Percentiles rank a stretch among this genome's conserved stretches.
phyloP scores from a whole-genome alignment of 2,113 vertebrate genomes.

The Phalacrocorax pelagicus region DNA sequence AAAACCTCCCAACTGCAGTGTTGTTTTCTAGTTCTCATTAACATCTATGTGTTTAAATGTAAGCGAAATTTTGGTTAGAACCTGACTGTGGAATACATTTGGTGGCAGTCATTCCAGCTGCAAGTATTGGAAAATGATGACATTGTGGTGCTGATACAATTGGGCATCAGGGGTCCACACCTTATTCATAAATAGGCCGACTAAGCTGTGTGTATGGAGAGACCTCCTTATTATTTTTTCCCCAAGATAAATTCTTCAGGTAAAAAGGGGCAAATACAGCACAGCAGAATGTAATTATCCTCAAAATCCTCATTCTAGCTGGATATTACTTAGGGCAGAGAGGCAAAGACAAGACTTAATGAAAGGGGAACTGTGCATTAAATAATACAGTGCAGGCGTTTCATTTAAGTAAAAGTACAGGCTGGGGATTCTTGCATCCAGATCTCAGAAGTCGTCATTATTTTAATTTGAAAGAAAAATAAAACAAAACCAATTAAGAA shows the following conservation, averaged over 20 bases:
- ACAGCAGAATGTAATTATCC: not conserved
- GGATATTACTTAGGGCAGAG: not conserved
- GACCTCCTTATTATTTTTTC: not conserved
- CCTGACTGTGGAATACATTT: not conserved
- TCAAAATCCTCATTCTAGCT: not conserved
- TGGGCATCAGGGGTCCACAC: not conserved
- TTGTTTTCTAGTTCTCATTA: not conserved
- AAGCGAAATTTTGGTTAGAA: not conserved
- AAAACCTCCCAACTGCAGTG: not conserved
- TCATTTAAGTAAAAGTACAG: not conserved
- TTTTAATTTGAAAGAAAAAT: not conserved
- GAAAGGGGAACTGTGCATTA: not conserved
- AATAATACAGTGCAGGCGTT: not conserved
- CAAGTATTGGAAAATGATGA: not conserved
- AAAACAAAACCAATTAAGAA: not conserved
- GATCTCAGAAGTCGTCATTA: not conserved
- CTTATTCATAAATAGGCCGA: not conserved
- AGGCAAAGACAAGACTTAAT: not conserved
- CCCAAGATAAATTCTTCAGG: not conserved
- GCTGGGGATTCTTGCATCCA: not conserved
- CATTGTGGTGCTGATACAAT: not conserved
- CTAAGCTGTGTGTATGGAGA: not conserved
- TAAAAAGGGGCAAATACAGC: not conserved
- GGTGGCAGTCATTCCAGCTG: not conserved
- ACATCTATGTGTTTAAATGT: not conserved